Evolutionary conservation across 2,888 invertebrate genomes (phyloP).

Genomic region (Meandrusa payeni): DNA sequence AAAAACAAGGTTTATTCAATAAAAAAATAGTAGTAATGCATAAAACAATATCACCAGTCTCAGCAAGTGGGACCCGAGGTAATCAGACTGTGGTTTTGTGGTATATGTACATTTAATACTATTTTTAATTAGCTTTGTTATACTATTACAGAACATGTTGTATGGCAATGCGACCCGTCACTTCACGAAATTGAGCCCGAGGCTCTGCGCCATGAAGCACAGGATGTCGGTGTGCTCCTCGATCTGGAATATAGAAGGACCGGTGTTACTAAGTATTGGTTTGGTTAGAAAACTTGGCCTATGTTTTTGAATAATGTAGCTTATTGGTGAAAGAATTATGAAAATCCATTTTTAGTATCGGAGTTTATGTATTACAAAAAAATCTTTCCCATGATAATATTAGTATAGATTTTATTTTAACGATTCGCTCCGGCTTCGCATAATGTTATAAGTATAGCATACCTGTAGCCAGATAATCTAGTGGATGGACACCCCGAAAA

Average conservation of each 20-base stretch:
- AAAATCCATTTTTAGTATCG: no score
- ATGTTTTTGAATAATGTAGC: no score
- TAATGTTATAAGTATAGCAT: no score
- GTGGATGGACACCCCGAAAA: no score
- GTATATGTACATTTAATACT: conserved; percentile 72
- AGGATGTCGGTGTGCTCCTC: conserved; percentile 96
- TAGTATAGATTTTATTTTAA: no score
- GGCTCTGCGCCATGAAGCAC: conserved; percentile 88
- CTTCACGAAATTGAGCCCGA: conserved; percentile 83
- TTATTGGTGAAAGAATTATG: no score
- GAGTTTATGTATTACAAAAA: no score
- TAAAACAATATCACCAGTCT: conserved; percentile 77
- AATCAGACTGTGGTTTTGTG: conserved; percentile 58
- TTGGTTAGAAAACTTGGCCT: no score
- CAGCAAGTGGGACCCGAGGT: conserved; percentile 56
- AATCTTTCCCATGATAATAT: no score
- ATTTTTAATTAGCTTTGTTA: conserved; percentile 37
- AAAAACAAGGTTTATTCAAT: conserved; percentile 73
- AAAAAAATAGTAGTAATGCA: conserved; percentile 72
- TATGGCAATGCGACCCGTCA: conserved; percentile 34
- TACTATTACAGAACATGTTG: conserved; percentile 28
- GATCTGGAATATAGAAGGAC: conserved; percentile 85
- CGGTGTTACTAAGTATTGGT: no score
- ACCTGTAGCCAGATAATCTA: no score
- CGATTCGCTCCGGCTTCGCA: no score